Evolutionary conservation across 2,113 vertebrate species (phyloP).

Genomic region (Labrus mixtus): DNA sequence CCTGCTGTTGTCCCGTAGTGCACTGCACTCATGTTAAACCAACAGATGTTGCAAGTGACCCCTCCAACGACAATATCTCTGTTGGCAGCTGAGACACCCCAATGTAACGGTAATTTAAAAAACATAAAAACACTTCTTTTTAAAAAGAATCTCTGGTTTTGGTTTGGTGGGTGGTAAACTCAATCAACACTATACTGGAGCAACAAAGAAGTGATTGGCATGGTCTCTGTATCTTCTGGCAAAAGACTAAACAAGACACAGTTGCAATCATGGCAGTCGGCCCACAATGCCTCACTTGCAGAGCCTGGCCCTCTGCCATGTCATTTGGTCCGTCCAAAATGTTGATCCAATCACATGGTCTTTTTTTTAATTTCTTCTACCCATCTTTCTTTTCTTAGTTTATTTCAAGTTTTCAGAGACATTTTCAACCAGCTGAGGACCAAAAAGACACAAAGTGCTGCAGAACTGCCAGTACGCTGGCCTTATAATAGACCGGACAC

Average conservation of each 20-base stretch:
- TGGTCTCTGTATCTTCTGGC: conserved; percentile 61
- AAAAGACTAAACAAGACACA: conserved; percentile 63
- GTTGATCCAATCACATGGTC: conserved; percentile 60
- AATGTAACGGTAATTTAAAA: too few species aligned
- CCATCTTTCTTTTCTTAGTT: conserved; percentile 56
- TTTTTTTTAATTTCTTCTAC: conserved; percentile 53
- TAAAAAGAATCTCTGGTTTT: too few species aligned
- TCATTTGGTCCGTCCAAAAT: conserved; percentile 49
- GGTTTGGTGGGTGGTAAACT: too few species aligned
- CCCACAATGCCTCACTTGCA: conserved; percentile 42
- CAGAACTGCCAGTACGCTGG: conserved; percentile 29
- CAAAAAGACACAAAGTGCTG: conserved; percentile 42
- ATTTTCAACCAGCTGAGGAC: conserved; percentile 34
- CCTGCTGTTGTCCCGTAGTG: neutral
- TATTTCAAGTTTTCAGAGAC: conserved; percentile 61
- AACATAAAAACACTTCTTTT: too few species aligned
- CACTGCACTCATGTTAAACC: neutral
- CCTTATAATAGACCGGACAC: conserved; percentile 33
- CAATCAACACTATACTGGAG: neutral
- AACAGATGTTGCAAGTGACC: neutral
- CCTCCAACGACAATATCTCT: neutral
- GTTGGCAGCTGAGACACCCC: too few species aligned
- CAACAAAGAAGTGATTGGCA: conserved; percentile 23
- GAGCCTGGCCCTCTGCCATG: conserved; percentile 54
- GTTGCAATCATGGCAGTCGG: conserved; percentile 54